phyloP scores from a whole-genome alignment of 2,797 vertebrate genomes.

The Fratercula arctica region DNA sequence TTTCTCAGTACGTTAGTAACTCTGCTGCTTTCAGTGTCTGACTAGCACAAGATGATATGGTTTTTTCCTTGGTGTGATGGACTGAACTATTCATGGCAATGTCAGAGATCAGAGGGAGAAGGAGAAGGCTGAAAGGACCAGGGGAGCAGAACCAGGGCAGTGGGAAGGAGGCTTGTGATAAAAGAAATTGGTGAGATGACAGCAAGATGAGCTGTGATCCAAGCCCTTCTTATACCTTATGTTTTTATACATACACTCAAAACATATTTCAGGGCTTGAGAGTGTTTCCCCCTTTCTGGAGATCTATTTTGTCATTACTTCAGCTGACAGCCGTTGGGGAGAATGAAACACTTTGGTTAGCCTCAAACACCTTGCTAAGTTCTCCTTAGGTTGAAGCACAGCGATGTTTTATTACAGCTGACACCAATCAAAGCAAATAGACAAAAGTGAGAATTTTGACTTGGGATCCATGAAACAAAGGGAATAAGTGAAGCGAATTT shows the following conservation, averaged over 20 bases:
- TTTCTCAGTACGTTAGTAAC: not conserved
- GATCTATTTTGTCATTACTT: constrained; percentile 46
- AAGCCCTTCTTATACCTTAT: not conserved
- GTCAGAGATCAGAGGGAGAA: constrained; percentile 28
- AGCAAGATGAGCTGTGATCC: not conserved
- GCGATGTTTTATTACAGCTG: not conserved
- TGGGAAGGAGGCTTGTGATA: not conserved
- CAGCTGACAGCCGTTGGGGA: constrained; percentile 20
- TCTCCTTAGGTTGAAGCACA: not conserved
- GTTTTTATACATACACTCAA: constrained; percentile 15
- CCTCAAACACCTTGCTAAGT: constrained; percentile 46
- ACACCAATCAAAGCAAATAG: constrained; percentile 40
- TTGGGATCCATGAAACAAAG: not conserved
- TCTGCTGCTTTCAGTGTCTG: not conserved
- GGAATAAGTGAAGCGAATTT: not conserved
- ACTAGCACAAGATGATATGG: not conserved
- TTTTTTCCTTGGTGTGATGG: not conserved
- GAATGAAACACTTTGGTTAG: constrained; percentile 37
- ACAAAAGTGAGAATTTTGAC: constrained; percentile 31
- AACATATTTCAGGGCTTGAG: constrained; percentile 11
- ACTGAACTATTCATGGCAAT: not conserved
- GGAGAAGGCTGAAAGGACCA: not conserved
- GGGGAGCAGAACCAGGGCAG: not conserved
- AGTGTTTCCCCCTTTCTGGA: constrained; percentile 23
- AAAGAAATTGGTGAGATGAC: constrained; percentile 49